Percentiles rank a stretch among this genome's conserved stretches.
phyloP scores from a whole-genome alignment of 1,140 invertebrate species.

The Pemphigus obesinymphae region DNA sequence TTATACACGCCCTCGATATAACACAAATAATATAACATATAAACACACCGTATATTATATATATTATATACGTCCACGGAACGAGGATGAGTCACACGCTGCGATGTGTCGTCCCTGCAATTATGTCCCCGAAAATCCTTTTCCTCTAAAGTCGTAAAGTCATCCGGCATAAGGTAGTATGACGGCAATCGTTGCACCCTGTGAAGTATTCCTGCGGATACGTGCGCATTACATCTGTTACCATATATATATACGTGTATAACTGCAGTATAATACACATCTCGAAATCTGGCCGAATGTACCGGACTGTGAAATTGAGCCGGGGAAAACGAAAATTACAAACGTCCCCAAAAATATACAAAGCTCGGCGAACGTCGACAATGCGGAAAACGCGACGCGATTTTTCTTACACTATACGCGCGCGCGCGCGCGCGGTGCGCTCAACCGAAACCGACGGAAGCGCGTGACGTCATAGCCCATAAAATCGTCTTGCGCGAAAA shows the following conservation, averaged over 20 bases:
- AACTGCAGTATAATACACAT: neutral
- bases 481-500: neutral
- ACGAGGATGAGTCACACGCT: constrained; percentile 12
- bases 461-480: neutral
- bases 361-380: neutral
- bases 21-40: neutral
- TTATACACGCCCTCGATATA: neutral
- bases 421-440: neutral
- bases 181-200: neutral
- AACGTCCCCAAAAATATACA: neutral
- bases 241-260: neutral
- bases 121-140: neutral
- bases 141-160: neutral
- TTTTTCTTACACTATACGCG: neutral
- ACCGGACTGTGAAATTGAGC: constrained; percentile 27
- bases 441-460: neutral
- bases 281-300: neutral
- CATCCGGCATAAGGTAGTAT: neutral
- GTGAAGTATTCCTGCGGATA: neutral
- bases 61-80: too few species aligned
- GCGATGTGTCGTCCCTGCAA: neutral
- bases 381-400: neutral
- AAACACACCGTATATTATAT: constrained; percentile 26
- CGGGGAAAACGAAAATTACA: neutral
- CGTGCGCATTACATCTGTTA: neutral